Conservation (phyloP, 1,140 invertebrate species). For the Bombus picipes region DNA sequence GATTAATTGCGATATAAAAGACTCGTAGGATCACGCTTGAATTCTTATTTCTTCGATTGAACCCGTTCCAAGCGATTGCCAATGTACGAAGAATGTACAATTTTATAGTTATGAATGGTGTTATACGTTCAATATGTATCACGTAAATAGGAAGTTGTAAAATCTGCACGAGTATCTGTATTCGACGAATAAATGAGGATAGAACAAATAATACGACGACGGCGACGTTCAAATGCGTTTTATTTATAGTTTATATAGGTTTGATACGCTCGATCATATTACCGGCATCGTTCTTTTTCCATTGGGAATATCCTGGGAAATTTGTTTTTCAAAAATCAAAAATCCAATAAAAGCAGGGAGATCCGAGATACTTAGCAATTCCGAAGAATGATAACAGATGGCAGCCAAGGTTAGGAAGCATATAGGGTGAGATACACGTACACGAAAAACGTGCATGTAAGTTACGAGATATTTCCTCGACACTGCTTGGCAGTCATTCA, state of each 20-base stretch:
- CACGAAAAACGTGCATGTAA: no score
- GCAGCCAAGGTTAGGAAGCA: conserved; percentile 1
- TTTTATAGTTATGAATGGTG: not conserved
- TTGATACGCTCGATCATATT: not conserved
- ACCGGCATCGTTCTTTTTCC: no score
- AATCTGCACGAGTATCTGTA: not conserved
- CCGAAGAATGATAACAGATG: conserved; percentile 15
- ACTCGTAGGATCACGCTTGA: not conserved
- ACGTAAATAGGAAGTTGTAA: not conserved
- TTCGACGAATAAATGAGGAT: conserved; percentile 9
- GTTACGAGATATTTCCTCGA: not conserved
- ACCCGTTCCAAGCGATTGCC: not conserved
- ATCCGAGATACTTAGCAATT: not conserved
- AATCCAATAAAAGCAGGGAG: not conserved
- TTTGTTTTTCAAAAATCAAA: not conserved
- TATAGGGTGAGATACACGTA: not conserved
- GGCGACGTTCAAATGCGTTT: not conserved
- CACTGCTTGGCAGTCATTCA: not conserved
- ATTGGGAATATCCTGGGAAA: not conserved
- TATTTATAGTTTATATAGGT: not conserved
- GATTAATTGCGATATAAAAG: conserved; percentile 40
- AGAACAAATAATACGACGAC: no score
- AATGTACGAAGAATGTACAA: not conserved
- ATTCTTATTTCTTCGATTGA: not conserved
- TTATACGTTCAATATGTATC: not conserved